Evolutionary conservation across 2,797 vertebrate genomes (phyloP), one percentile per base, ranked within the genome.

Genomic region (Alfaro cultratus): DNA sequence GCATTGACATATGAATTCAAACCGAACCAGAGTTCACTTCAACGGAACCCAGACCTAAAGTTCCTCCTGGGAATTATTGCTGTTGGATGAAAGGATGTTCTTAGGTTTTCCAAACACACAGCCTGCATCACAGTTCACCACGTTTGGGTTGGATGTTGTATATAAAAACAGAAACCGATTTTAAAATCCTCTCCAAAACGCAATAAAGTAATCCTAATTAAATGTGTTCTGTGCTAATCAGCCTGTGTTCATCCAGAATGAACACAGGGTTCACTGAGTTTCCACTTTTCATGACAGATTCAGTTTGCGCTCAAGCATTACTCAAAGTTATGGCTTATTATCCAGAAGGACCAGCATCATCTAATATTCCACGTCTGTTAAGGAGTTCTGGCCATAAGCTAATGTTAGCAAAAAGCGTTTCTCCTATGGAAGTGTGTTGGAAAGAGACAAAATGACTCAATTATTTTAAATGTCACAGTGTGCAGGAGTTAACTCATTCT

Each of bases 391-490:
- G 60, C 64, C n/a, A 74, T 75, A 5, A 86, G 74, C 23, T 31
- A 47, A 57, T 80, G 73, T 64, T n/a, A 55, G 49, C 73, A 16
- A 31, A 4, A 45, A 39, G 64, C 64, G 11, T 73, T 67, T 45
- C 74, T 12, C 41, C 45, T 68, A 39, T 79, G 21, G 34, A 53
- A 57, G 68, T 23, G 34, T 43, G 34, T 51, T 10, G 31, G 3
- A 75, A 51, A 68, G 36, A 53, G 34, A 73, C 41, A 75, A 23
- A 45, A 55, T 87, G 87, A 89, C n/a, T 89, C 79, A 85, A 75
- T 85, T 53, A 55, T 81, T 89, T 86, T 57, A 89, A 91, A 92
- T 91, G 89, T 85, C 86, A 87, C 45, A 79, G 73, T 36, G 76
- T 1, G 6, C 80, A 21, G 79, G 87, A 49, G 87, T 86, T 88